phyloP scores from a whole-genome alignment of 2,888 invertebrate genomes.

The Brenthis ino region DNA sequence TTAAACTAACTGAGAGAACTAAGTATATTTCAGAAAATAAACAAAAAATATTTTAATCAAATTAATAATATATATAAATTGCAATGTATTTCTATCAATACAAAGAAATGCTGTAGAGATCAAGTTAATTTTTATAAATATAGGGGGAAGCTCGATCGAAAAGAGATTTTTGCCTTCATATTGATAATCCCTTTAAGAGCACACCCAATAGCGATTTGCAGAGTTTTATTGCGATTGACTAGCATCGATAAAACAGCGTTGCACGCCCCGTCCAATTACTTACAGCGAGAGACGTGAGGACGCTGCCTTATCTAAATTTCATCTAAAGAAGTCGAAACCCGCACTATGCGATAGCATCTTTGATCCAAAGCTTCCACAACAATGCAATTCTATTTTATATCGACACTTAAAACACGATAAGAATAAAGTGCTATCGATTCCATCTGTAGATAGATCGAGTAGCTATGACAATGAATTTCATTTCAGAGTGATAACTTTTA shows the following conservation, averaged over 20 bases:
- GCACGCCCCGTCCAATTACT: conserved; percentile 75
- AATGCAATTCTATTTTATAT: conserved; percentile 62
- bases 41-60: not conserved
- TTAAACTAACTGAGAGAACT: not conserved
- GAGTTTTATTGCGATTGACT: conserved; percentile 77
- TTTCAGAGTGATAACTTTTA: conserved; percentile 25
- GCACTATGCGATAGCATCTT: conserved; percentile 37
- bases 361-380: conserved; percentile 32
- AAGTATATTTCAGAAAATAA: not conserved
- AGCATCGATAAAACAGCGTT: conserved; percentile 63
- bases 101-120: not conserved
- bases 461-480: conserved; percentile 30
- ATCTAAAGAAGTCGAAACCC: conserved; percentile 58
- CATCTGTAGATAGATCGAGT: conserved; percentile 41
- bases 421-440: conserved; percentile 51
- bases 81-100: no score
- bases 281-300: conserved; percentile 59
- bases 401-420: conserved; percentile 56
- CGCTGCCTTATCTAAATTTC: conserved; percentile 71
- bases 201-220: conserved; percentile 57
- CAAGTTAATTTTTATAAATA: conserved; percentile 15
- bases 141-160: conserved; percentile 7
- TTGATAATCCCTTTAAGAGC: conserved; percentile 35
- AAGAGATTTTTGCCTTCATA: conserved; percentile 29
- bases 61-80: no score